Evolutionary conservation across 1,140 invertebrate species (phyloP).

Genomic region (Bombus picipes): DNA sequence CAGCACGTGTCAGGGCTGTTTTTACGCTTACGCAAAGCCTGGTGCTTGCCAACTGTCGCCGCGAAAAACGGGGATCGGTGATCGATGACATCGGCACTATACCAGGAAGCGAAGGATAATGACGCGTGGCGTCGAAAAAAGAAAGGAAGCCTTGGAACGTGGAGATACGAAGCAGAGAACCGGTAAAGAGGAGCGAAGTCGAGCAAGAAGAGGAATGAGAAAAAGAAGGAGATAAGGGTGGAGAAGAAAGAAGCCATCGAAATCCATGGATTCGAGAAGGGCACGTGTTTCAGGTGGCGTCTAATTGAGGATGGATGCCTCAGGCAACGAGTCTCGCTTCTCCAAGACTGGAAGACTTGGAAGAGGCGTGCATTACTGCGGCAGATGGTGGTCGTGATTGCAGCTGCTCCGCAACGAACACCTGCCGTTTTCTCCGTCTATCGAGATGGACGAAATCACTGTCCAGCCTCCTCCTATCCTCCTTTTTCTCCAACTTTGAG

Average conservation of each 20-base stretch:
- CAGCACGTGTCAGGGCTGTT: conserved; percentile 17
- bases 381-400: conserved; percentile 75
- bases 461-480: conserved; percentile 42
- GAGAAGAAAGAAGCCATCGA: conserved; percentile 48
- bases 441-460: conserved; percentile 69
- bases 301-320: conserved; percentile 67
- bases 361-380: conserved; percentile 67
- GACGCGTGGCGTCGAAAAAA: conserved; percentile 20
- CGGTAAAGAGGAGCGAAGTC: neutral
- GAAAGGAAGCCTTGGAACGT: conserved; percentile 11
- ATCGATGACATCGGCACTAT: conserved; percentile 25
- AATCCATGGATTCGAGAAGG: conserved; percentile 59
- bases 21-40: conserved; percentile 38
- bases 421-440: conserved; percentile 68
- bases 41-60: conserved; percentile 65
- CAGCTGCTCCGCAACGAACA: conserved; percentile 71
- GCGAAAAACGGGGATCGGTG: conserved; percentile 56
- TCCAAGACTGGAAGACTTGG: conserved; percentile 44
- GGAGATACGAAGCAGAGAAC: neutral
- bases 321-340: conserved; percentile 53
- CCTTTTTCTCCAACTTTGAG: neutral
- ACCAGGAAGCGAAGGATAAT: conserved; percentile 50
- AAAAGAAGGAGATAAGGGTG: conserved; percentile 13
- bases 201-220: neutral
- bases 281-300: conserved; percentile 71